Evolutionary conservation across 2,797 vertebrate species (phyloP).

Genomic region (Melanotaenia maccullochi): DNA sequence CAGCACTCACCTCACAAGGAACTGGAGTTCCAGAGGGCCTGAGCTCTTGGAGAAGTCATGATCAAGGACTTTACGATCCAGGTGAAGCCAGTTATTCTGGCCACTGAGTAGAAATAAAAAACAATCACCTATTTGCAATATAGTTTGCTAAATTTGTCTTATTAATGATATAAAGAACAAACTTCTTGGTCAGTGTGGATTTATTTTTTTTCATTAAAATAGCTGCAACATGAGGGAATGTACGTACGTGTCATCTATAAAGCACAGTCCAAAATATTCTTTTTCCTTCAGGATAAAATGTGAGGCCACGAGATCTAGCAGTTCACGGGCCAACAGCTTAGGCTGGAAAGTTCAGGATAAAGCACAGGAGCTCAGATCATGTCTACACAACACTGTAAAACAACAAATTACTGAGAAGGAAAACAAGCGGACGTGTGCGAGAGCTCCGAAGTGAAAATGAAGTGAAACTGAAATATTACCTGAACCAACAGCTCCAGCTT

Average conservation of each 20-base stretch:
- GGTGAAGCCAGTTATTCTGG: constrained; percentile 95
- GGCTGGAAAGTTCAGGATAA: constrained; percentile 80
- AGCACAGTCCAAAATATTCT: constrained; percentile 96
- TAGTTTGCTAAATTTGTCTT: background rate
- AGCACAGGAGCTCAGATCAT: too few species aligned
- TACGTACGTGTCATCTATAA: constrained; percentile 93
- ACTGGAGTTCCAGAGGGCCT: constrained; percentile 87
- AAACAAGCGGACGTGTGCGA: too few species aligned
- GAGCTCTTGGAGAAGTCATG: constrained; percentile 93
- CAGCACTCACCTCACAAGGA: constrained; percentile 91
- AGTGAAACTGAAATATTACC: constrained; percentile 75
- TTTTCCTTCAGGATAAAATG: constrained; percentile 99
- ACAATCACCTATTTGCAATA: constrained; percentile 35
- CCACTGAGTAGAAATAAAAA: constrained; percentile 80
- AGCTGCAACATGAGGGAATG: background rate
- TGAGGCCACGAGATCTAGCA: constrained; percentile 95
- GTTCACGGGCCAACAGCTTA: constrained; percentile 93
- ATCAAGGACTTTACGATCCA: constrained; percentile 96
- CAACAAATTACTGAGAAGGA: background rate
- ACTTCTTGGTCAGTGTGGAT: background rate
- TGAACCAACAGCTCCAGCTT: constrained; percentile 97
- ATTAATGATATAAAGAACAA: background rate
- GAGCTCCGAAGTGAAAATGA: too few species aligned
- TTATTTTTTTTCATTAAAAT: background rate
- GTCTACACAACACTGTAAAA: too few species aligned